Conservation (phyloP, 2,113 vertebrate species). For the Percopsis transmontana region DNA sequence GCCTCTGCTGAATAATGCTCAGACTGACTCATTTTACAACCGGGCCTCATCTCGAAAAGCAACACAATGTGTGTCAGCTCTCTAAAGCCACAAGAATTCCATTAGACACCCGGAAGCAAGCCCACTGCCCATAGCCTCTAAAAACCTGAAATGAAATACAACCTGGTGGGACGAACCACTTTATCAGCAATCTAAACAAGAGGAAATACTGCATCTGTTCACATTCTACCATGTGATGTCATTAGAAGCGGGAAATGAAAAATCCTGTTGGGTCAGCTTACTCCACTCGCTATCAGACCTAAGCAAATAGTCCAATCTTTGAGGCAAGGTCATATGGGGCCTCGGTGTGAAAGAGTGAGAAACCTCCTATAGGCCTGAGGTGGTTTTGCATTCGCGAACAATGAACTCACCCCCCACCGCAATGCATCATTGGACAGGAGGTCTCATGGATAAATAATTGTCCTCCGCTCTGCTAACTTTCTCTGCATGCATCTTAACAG, state of each 20-base stretch:
- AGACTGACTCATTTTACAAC: constrained; percentile 63
- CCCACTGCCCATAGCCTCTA: constrained; percentile 35
- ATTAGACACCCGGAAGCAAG: constrained; percentile 61
- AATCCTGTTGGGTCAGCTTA: constrained; percentile 36
- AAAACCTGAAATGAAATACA: constrained; percentile 64
- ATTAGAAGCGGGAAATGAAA: constrained; percentile 37
- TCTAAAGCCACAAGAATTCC: constrained; percentile 63
- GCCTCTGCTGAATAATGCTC: constrained; percentile 74
- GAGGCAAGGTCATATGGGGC: constrained; percentile 52
- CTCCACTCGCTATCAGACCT: constrained; percentile 31
- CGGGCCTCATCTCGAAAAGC: constrained; percentile 47
- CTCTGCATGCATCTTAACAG: constrained; percentile 46
- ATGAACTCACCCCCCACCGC: constrained; percentile 49
- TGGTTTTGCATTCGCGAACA: constrained; percentile 60
- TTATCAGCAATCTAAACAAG: constrained; percentile 47
- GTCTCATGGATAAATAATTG: constrained; percentile 43
- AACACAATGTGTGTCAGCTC: constrained; percentile 62
- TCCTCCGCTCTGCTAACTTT: constrained; percentile 45
- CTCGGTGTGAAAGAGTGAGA: constrained; percentile 21
- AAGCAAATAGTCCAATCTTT: constrained; percentile 52
- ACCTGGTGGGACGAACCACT: constrained; percentile 55
- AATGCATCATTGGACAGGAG: constrained; percentile 48
- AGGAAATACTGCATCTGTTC: constrained; percentile 8
- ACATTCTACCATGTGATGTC: constrained; percentile 12
- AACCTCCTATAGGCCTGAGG: constrained; percentile 31